Percentiles rank a stretch among this genome's conserved stretches.
Evolutionary conservation across 2,797 vertebrate species (phyloP).

Genomic region (Rhyacichthys aspro): DNA sequence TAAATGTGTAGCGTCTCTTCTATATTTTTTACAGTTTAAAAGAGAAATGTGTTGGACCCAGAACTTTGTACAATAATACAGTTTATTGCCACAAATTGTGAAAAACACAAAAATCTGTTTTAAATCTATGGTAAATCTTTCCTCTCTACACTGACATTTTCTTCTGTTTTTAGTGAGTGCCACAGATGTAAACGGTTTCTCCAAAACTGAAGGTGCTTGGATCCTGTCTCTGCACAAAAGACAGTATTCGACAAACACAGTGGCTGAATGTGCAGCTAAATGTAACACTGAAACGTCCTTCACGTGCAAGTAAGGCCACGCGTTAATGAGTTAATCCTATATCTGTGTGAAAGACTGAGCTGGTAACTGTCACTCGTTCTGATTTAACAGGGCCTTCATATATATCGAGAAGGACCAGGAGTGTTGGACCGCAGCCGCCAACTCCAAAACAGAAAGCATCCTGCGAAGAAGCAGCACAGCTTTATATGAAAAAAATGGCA

Average conservation of each 20-base stretch:
- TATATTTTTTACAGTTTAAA: no score
- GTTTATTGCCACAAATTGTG: no score
- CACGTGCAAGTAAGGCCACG: conserved; percentile 72
- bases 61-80: no score
- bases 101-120: neutral
- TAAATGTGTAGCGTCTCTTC: no score
- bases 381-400: conserved; percentile 83
- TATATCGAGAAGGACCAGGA: conserved; percentile 88
- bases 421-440: conserved; percentile 82
- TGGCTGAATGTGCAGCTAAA: conserved; percentile 64
- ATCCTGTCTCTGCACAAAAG: conserved; percentile 60
- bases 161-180: conserved; percentile 51
- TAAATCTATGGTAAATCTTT: no score
- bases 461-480: conserved; percentile 78
- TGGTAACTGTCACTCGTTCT: neutral
- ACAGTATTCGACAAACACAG: conserved; percentile 44
- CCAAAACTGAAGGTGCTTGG: conserved; percentile 80
- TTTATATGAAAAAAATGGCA: conserved; percentile 89
- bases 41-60: no score
- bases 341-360: neutral
- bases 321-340: neutral
- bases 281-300: conserved; percentile 72
- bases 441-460: conserved; percentile 82
- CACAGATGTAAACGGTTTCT: conserved; percentile 56
- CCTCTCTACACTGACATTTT: neutral